A percentile compares a stretch with the other conserved stretches of the same genome.
phyloP scores from a whole-genome alignment of 2,888 invertebrate species.

The Limnephilus rhombicus region DNA sequence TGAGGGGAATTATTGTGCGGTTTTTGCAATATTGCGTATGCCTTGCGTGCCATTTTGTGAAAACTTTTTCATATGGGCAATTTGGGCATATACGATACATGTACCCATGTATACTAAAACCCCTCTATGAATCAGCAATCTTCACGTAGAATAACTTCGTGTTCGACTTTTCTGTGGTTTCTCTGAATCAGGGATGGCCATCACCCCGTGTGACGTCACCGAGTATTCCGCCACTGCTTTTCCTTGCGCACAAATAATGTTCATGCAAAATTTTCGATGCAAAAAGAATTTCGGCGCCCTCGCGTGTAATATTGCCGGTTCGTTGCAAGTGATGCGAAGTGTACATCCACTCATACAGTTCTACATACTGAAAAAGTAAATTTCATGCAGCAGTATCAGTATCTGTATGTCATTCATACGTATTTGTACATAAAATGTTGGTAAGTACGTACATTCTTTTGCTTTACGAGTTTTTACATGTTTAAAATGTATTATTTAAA shows the following conservation, averaged over 20 bases:
- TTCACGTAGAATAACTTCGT: background rate
- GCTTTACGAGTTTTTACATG: too few relatives aligned
- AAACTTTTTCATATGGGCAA: too few relatives aligned
- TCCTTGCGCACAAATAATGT: background rate
- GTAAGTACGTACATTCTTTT: background rate
- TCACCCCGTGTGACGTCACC: background rate
- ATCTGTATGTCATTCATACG: background rate
- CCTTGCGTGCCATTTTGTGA: too few relatives aligned
- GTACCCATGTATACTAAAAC: too few relatives aligned
- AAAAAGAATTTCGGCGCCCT: conserved; percentile 11
- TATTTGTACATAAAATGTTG: background rate
- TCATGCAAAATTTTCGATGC: conserved; percentile 14
- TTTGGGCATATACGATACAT: too few relatives aligned
- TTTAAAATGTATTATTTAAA: too few relatives aligned
- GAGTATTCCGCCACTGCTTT: background rate
- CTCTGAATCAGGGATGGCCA: background rate
- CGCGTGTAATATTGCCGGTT: conserved; percentile 20
- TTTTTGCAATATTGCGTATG: too few relatives aligned
- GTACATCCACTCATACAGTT: background rate
- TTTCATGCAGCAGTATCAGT: background rate
- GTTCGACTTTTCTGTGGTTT: background rate
- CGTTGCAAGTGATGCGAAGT: conserved; percentile 4
- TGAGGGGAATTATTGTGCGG: too few relatives aligned
- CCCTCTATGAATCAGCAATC: background rate
- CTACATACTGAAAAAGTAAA: background rate